A percentile compares a stretch with the other conserved stretches of the same genome.
phyloP scores from a whole-genome alignment of 2,888 invertebrate species.

The Anorthoa munda region DNA sequence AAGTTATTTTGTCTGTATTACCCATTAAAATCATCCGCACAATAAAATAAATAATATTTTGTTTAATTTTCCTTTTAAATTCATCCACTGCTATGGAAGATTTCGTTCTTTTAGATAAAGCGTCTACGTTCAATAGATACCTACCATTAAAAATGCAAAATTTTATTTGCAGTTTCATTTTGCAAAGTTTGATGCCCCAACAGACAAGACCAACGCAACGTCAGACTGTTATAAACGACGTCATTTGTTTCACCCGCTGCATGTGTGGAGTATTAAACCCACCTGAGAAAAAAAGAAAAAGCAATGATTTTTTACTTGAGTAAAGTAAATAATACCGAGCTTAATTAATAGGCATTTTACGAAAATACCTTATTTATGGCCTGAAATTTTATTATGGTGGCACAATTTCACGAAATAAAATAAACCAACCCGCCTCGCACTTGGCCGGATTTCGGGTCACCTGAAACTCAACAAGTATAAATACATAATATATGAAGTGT shows the following conservation, averaged over 20 bases:
- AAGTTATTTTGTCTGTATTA: neutral
- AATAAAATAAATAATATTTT: no score
- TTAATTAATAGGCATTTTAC: neutral
- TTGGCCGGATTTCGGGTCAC: constrained; percentile 14
- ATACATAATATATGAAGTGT: constrained; percentile 38
- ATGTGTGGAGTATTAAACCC: constrained; percentile 18
- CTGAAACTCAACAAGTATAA: constrained; percentile 46
- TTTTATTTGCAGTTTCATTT: constrained; percentile 23
- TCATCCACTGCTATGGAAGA: neutral
- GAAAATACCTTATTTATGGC: neutral
- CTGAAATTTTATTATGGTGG: neutral
- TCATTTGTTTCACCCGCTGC: constrained; percentile 32
- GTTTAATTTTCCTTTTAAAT: neutral
- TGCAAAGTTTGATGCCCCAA: constrained; percentile 36
- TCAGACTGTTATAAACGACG: constrained; percentile 32
- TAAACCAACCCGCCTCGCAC: neutral
- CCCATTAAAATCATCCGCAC: no score
- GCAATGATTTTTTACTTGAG: neutral
- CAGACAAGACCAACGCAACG: constrained; percentile 44
- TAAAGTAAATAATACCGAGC: neutral
- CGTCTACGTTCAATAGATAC: neutral
- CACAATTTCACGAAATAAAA: constrained; percentile 17
- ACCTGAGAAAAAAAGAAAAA: constrained; percentile 14
- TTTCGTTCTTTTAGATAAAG: neutral
- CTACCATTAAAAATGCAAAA: neutral